Evolutionary conservation across 2,113 vertebrate species (phyloP).

Genomic region (Neodon shergylaensis): DNA sequence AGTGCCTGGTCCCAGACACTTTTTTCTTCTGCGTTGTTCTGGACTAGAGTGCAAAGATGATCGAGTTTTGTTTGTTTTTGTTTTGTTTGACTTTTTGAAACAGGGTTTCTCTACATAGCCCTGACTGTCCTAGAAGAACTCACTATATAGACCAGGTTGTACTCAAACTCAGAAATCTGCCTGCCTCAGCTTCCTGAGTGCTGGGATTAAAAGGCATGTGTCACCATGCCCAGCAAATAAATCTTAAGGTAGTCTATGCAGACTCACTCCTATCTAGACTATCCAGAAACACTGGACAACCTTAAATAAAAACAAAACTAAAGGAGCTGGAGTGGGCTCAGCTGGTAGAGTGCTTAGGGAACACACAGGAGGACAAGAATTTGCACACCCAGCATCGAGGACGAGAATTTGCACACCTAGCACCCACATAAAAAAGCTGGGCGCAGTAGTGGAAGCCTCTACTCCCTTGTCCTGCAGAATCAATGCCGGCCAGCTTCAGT

Average conservation of each 20-base stretch:
- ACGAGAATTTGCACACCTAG: no score
- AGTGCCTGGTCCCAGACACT: background rate
- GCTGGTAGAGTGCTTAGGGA: background rate
- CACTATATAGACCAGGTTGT: background rate
- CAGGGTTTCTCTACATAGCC: background rate
- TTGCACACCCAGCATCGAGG: background rate
- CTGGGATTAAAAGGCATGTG: background rate
- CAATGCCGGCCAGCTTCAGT: background rate
- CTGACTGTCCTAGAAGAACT: background rate
- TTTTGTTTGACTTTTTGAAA: background rate
- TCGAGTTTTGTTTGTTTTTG: background rate
- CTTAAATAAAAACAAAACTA: background rate
- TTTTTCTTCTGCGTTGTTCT: background rate
- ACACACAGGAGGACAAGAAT: background rate
- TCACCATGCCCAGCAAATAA: background rate
- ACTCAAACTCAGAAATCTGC: background rate
- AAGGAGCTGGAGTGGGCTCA: background rate
- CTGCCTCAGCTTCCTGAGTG: background rate
- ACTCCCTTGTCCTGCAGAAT: background rate
- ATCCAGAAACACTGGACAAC: background rate
- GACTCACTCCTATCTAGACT: background rate
- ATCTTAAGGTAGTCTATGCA: background rate
- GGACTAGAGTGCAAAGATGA: background rate
- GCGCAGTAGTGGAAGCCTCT: background rate
- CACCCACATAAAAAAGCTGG: background rate